A percentile compares a stretch with the other conserved stretches of the same genome.
phyloP scores from a whole-genome alignment of 1,140 invertebrate genomes.

The Dreissena polymorpha region DNA sequence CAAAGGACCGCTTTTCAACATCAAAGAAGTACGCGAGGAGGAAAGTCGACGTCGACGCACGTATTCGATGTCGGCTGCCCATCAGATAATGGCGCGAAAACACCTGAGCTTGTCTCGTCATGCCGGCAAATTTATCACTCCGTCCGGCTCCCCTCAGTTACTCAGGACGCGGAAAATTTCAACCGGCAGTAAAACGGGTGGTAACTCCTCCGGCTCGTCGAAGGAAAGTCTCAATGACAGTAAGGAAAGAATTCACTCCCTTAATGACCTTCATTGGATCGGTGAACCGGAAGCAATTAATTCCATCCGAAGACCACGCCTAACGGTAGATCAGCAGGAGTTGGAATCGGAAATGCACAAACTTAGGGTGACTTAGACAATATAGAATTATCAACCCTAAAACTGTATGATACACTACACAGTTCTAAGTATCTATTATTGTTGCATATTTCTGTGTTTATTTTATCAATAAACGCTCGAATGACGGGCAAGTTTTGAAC shows the following conservation, averaged over 20 bases:
- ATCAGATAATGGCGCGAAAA: slow-evolving; percentile 7
- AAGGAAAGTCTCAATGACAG: slow-evolving; percentile 32
- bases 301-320: slow-evolving; percentile 61
- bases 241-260: slow-evolving; percentile 36
- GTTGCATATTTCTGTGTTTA: no score
- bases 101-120: not conserved
- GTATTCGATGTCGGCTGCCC: slow-evolving; percentile 43
- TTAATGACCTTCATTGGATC: slow-evolving; percentile 55
- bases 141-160: slow-evolving; percentile 13
- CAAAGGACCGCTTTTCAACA: slow-evolving; percentile 7
- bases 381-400: no score
- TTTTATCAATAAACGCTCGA: no score
- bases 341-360: slow-evolving; percentile 43
- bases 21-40: not conserved
- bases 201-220: slow-evolving; percentile 24
- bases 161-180: not conserved
- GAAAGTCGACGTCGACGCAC: slow-evolving; percentile 17
- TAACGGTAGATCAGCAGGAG: slow-evolving; percentile 61
- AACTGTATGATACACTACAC: no score
- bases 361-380: not conserved
- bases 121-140: slow-evolving; percentile 1
- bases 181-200: slow-evolving; percentile 15
- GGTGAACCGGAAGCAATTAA: slow-evolving; percentile 65
- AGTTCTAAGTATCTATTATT: no score
- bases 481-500: no score